Evolutionary conservation across 1,140 invertebrate genomes (phyloP), one percentile per base, ranked within the genome.

Genomic region (Saccostrea echinata): DNA sequence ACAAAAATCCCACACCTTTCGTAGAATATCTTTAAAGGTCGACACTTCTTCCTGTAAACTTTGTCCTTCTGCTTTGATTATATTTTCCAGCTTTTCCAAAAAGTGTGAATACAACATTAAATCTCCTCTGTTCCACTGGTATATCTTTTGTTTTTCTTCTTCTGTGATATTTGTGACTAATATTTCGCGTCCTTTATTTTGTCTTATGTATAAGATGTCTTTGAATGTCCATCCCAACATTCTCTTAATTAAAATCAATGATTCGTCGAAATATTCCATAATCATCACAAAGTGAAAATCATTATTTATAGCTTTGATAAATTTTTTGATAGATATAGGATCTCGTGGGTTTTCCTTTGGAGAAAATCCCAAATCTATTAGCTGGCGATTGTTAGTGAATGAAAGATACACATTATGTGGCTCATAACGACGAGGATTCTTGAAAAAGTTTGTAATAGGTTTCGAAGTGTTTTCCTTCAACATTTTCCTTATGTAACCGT

Each of bases 231-330:
- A 96, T 81, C 94, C 95, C 76, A 96, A 94, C 3, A 95, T 86
- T 83, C 96, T 91, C 43, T 91, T 93, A 24, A 96, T 90, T 11
- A 96, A 91, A 57, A 96, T 92, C 35, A 96, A 91, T 8, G 96
- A 96, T 88, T 96, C 95, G 87, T 96, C 94, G 91, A 96, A 95
- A 86, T 95, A 93, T 90, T 96, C 96, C 21, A 95, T 91, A 11
- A 96, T 94, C 95, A 96, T 94, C 27, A 96, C 94, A 21, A 96
- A 92, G 86, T 95, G 93, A 90, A 96, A 96, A 16, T 89, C 84
- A 4, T 64, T 71, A 18, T 90, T 87, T n/a, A 92, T 55, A 3
- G 71, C 30, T 21, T 71, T 16, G 27, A 92, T 85, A 87, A 90
- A 91, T 13, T 76, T 30, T 33, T 35, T 3, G 13, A 90, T 68